Evolutionary conservation across 2,888 invertebrate species (phyloP).

Genomic region (Yponomeuta malinellus): DNA sequence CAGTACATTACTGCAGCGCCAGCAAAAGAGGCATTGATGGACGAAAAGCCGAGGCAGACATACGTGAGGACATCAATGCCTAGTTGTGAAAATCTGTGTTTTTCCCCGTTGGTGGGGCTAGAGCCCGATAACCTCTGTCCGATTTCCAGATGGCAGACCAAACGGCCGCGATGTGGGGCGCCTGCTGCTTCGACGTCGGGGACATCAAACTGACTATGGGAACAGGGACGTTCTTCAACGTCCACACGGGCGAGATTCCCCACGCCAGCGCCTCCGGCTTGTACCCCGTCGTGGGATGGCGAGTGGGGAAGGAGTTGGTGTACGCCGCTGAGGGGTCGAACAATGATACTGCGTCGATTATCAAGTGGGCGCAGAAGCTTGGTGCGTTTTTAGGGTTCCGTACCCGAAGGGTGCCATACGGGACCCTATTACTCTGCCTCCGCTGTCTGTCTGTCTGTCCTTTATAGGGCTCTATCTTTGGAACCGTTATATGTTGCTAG

Average conservation of each 20-base stretch:
- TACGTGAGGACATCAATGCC: too few relatives aligned
- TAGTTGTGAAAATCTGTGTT: too few relatives aligned
- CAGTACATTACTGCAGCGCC: too few relatives aligned
- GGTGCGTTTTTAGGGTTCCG: constrained; percentile 57
- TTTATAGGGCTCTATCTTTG: too few relatives aligned
- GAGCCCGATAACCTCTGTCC: too few relatives aligned
- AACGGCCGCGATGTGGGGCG: constrained; percentile 92
- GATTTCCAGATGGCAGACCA: constrained; percentile 86
- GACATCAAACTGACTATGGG: constrained; percentile 93
- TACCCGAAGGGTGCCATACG: too few relatives aligned
- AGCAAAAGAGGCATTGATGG: too few relatives aligned
- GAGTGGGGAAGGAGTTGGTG: constrained; percentile 58
- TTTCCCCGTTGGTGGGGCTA: too few relatives aligned
- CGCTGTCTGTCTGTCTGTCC: too few relatives aligned
- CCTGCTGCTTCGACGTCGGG: constrained; percentile 84
- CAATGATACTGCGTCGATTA: constrained; percentile 90
- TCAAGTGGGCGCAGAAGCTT: constrained; percentile 88
- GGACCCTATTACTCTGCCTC: too few relatives aligned
- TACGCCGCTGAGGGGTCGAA: constrained; percentile 91
- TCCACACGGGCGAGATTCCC: constrained; percentile 85
- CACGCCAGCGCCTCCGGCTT: constrained; percentile 89
- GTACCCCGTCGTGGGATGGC: constrained; percentile 95
- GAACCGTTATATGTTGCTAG: too few relatives aligned
- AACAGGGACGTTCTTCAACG: constrained; percentile 92
- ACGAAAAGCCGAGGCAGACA: too few relatives aligned